Evolutionary conservation across 2,113 vertebrate species (phyloP), one percentile per base, ranked within the genome.

Genomic region (Dasypus novemcinctus): DNA sequence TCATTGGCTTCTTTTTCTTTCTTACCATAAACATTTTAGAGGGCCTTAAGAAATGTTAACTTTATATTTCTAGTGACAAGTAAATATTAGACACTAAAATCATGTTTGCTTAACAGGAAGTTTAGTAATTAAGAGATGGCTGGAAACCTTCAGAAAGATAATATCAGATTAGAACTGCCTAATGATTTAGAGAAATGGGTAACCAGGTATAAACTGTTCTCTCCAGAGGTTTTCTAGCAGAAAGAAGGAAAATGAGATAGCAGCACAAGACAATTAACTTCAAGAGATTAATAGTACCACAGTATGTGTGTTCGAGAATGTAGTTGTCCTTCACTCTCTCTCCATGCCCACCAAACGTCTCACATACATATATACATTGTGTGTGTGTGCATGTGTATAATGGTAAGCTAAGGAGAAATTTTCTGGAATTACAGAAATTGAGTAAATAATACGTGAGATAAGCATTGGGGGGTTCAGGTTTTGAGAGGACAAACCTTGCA

Each of bases 141-240:
- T 81, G n/a, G 54, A 78, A 76, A 90, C 38, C 52, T 88, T 94
- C 84, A 74, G 43, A 95, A 92, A 43, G 52, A 81, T 95, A 94
- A 90, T 95, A 76, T 61, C 68, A 69, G 57, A 13, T 87, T 49
- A 36, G 31, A 63, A 49, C 15, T n/a, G 29, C 90, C 92, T 92
- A 96, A 38, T 57, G n/a, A 87, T 75, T 93, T 61, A 84, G 81
- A 46, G 33, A 81, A 74, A 85, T 96, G 20, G 78, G 36, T 66
- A 74, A 82, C 71, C 38, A 61, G 64, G 4, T 68, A 0, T 61
- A 52, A 92, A 23, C 21, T 80, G 13, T 38, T 88, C 57, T 86
- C 85, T 84, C 15, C 27, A 71, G 18, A 82, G 66, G 7, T 57
- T 79, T 90, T 87, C 71, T 79, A 52, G 33, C 31, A 87, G 11